Percentiles rank a stretch among this genome's conserved stretches.
These are phyloP conservation scores for Virgularia gustaviana DNA, from an alignment of 92 coral and sea anemone genomes.

Conservation along the genomic window DNA sequence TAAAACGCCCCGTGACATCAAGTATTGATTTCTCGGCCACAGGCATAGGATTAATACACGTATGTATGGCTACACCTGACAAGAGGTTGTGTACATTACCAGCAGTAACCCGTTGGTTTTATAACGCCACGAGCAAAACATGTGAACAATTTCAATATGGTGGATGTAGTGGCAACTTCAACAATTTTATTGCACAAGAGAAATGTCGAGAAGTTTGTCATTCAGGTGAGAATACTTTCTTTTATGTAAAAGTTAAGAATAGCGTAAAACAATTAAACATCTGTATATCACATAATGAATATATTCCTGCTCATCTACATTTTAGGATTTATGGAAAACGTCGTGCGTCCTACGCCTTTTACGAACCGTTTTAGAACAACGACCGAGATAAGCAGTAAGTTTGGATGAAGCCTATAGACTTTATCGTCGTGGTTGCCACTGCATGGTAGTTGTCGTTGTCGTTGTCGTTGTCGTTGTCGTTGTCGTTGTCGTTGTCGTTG, in stretches of 20 bases:
- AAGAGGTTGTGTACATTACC: constrained; percentile 20
- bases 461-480: not conserved
- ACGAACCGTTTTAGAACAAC: no score
- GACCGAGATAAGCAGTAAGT: no score
- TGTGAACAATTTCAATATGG: constrained; percentile 73
- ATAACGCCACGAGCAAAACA: constrained; percentile 55
- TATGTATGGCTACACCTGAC: constrained; percentile 24
- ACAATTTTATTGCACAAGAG: constrained; percentile 70
- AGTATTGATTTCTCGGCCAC: not conserved
- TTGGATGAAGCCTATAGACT: no score
- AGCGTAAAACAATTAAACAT: not conserved
- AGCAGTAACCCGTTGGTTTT: constrained; percentile 77
- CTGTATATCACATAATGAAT: not conserved
- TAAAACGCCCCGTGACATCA: not conserved
- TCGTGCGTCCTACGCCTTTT: no score
- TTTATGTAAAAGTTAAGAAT: no score
- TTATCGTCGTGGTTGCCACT: not conserved
- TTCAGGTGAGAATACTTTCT: constrained; percentile 13
- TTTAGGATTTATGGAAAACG: no score
- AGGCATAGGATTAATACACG: constrained; percentile 18
- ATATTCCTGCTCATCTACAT: not conserved
- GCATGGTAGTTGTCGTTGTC: not conserved
- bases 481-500: not conserved
- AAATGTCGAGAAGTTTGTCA: constrained; percentile 66
- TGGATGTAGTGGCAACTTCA: constrained; percentile 81